Evolutionary conservation across 2,797 vertebrate genomes (phyloP).

Genomic region (Coluber constrictor): DNA sequence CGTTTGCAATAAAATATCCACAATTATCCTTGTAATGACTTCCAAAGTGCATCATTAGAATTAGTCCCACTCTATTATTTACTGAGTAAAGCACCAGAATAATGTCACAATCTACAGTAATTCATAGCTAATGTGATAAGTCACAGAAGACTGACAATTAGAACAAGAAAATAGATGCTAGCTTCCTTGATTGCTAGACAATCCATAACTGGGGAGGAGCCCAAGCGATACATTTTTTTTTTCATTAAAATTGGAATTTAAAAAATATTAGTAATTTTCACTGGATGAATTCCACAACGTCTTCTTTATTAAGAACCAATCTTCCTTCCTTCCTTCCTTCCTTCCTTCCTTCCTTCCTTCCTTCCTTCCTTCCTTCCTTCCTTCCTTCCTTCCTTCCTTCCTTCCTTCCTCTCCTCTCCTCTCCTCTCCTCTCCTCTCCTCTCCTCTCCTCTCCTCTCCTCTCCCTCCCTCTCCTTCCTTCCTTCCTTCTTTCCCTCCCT

Average conservation of each 20-base stretch:
- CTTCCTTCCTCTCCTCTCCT: no score
- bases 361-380: no score
- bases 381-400: no score
- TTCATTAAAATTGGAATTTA: neutral
- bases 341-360: fast-evolving
- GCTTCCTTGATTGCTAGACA: neutral
- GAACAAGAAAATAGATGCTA: neutral
- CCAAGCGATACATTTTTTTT: neutral
- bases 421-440: neutral
- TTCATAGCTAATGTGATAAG: neutral
- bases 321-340: no score
- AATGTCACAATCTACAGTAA: neutral
- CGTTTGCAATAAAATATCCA: neutral
- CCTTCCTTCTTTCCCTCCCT: no score
- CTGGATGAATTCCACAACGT: neutral
- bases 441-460: no score
- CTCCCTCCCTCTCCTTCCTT: fast-evolving
- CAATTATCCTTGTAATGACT: neutral
- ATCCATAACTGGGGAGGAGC: neutral
- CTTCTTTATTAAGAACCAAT: neutral
- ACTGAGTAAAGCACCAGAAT: neutral
- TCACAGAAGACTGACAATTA: neutral
- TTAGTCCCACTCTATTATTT: neutral
- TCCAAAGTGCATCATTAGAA: neutral
- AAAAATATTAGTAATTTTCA: neutral